Conservation (phyloP, 2,888 invertebrate species). For the Lasioglossum zephyrum region DNA sequence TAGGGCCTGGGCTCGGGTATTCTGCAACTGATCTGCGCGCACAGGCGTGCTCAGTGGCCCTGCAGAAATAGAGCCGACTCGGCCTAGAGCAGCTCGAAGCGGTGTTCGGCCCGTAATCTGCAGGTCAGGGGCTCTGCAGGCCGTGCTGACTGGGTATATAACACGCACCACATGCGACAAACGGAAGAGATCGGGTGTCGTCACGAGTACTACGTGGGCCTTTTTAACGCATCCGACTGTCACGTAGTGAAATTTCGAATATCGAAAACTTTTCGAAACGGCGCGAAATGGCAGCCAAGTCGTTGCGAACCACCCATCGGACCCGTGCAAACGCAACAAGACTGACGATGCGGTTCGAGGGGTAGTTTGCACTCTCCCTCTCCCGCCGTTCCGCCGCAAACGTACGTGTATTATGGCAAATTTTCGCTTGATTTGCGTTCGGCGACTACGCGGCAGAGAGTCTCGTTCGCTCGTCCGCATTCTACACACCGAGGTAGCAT, state of each 20-base stretch:
- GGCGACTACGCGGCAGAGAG: slow-evolving; percentile 36
- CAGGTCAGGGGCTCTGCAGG: no score
- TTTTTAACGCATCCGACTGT: slow-evolving; percentile 64
- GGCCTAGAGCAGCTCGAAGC: no score
- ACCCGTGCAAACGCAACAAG: slow-evolving; percentile 76
- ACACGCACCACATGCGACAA: slow-evolving; percentile 61
- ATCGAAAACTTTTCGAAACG: slow-evolving; percentile 28
- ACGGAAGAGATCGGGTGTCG: slow-evolving; percentile 63
- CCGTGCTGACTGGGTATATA: not conserved
- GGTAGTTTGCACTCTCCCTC: slow-evolving; percentile 46
- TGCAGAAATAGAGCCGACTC: no score
- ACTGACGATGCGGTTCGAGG: slow-evolving; percentile 72
- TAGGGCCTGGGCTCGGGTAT: no score
- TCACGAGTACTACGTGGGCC: slow-evolving; percentile 71
- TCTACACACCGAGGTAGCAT: slow-evolving; percentile 58
- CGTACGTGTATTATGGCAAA: slow-evolving; percentile 51
- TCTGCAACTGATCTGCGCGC: no score
- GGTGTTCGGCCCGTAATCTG: no score
- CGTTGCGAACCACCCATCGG: slow-evolving; percentile 56
- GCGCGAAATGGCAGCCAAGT: slow-evolving; percentile 32
- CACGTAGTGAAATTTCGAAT: slow-evolving; percentile 60
- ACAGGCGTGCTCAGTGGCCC: no score
- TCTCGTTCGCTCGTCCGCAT: slow-evolving; percentile 46
- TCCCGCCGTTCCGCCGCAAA: slow-evolving; percentile 48
- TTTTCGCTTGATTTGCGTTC: slow-evolving; percentile 48